Conservation (phyloP, 2,113 vertebrate genomes). For the Solea senegalensis region DNA sequence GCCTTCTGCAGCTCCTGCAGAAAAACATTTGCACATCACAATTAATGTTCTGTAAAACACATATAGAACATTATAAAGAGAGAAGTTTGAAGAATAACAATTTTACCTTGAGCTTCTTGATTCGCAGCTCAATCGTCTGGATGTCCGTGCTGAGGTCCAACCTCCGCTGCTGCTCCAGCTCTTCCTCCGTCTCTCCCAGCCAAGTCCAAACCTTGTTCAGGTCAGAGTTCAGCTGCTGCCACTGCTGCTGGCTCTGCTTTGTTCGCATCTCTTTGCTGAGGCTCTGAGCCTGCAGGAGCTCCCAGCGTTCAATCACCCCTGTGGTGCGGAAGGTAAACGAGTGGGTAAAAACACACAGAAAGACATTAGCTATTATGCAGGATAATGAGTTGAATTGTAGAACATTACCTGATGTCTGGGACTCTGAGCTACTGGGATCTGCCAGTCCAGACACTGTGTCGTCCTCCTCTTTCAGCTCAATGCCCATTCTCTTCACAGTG, state of each 20-base stretch:
- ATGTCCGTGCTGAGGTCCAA: slow-evolving; percentile 90
- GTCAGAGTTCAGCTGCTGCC: slow-evolving; percentile 95
- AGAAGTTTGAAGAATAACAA: background rate
- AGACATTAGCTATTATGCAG: background rate
- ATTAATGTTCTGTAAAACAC: background rate
- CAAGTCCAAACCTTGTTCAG: slow-evolving; percentile 87
- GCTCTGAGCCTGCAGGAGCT: slow-evolving; percentile 95
- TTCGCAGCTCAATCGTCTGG: slow-evolving; percentile 88
- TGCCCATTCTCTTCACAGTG: slow-evolving; percentile 88
- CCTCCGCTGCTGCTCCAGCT: slow-evolving; percentile 84
- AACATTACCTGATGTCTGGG: slow-evolving; percentile 88
- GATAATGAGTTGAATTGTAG: background rate
- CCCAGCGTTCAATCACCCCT: slow-evolving; percentile 97
- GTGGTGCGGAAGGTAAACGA: background rate
- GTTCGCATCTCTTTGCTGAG: slow-evolving; percentile 92
- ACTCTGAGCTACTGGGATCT: slow-evolving; percentile 90
- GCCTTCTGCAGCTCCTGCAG: slow-evolving; percentile 93
- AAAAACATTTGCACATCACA: slow-evolving; percentile 1
- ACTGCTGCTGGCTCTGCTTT: slow-evolving; percentile 94
- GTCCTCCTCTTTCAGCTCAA: slow-evolving; percentile 91
- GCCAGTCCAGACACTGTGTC: slow-evolving; percentile 89
- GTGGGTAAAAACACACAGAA: background rate
- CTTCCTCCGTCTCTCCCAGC: slow-evolving; percentile 88
- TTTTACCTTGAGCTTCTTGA: slow-evolving; percentile 93
- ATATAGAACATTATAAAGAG: too few relatives aligned